Conservation (phyloP, 2,888 invertebrate species). For the Rhynchonema sp. region DNA sequence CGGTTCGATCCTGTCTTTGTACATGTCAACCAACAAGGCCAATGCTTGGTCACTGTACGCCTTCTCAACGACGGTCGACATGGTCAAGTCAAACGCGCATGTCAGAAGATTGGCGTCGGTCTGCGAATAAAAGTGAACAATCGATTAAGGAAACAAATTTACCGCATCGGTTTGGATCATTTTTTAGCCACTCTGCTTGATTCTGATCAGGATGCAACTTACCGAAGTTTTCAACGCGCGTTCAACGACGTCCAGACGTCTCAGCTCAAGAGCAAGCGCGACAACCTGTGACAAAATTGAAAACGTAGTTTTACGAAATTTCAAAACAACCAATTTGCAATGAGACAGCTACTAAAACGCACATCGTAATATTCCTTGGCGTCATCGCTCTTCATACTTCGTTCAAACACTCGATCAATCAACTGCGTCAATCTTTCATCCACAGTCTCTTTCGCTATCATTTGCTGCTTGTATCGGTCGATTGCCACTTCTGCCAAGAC, state of each 20-base stretch:
- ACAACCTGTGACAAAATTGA: slow-evolving; percentile 42
- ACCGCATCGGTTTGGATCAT: too few species aligned
- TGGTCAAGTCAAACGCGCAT: not conserved
- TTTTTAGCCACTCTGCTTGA: too few species aligned
- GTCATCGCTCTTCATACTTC: too few species aligned
- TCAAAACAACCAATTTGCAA: not conserved
- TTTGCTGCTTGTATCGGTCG: too few species aligned
- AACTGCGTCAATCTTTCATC: too few species aligned
- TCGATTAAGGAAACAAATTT: too few species aligned
- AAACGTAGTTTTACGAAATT: not conserved
- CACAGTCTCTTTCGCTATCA: too few species aligned
- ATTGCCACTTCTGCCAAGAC: too few species aligned
- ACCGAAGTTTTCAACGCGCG: slow-evolving; percentile 44
- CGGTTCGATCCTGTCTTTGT: not conserved
- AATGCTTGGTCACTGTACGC: not conserved
- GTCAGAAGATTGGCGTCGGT: not conserved
- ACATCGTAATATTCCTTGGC: too few species aligned
- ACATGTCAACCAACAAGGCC: not conserved
- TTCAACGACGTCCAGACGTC: slow-evolving; percentile 89
- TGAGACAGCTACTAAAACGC: too few species aligned
- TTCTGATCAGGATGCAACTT: too few species aligned
- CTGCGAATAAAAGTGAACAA: not conserved
- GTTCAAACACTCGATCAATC: too few species aligned
- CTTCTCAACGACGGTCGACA: not conserved
- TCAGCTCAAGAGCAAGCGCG: slow-evolving; percentile 83